These are phyloP conservation scores for Aptenodytes patagonicus DNA, from an alignment of 2,113 vertebrate genomes.

Conservation along the genomic window DNA sequence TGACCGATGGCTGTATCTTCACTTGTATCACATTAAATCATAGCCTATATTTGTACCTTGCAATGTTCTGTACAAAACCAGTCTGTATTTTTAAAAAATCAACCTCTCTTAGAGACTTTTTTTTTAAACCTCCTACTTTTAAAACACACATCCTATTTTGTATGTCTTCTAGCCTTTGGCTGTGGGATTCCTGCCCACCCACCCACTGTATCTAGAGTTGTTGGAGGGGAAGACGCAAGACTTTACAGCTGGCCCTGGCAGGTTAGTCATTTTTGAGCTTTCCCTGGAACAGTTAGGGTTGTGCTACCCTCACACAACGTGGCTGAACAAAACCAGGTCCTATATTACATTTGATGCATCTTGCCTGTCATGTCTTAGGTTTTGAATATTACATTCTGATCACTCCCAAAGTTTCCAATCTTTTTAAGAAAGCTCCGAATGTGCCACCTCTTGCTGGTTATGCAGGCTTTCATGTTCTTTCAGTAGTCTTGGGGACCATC, in stretches of 20 bases:
- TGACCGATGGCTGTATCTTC: neutral
- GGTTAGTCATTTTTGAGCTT: conserved; percentile 31
- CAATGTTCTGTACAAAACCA: neutral
- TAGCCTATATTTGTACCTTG: neutral
- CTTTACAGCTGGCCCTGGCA: conserved; percentile 76
- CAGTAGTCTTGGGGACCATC: neutral
- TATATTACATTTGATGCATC: neutral
- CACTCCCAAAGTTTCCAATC: neutral
- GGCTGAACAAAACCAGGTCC: neutral
- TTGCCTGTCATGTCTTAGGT: neutral
- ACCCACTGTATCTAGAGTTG: conserved; percentile 16
- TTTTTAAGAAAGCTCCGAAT: neutral
- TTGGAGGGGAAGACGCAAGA: conserved; percentile 51
- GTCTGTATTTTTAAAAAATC: neutral
- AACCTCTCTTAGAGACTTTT: too few species aligned
- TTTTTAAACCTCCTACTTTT: neutral
- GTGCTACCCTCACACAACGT: too few species aligned
- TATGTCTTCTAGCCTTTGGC: conserved; percentile 21
- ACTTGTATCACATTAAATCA: neutral
- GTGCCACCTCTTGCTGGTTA: neutral
- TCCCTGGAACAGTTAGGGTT: neutral
- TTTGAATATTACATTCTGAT: neutral
- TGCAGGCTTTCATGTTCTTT: neutral
- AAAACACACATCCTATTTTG: neutral
- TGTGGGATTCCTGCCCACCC: conserved; percentile 30